Conservation (phyloP, 1,140 invertebrate species). For the Arion vulgaris region DNA sequence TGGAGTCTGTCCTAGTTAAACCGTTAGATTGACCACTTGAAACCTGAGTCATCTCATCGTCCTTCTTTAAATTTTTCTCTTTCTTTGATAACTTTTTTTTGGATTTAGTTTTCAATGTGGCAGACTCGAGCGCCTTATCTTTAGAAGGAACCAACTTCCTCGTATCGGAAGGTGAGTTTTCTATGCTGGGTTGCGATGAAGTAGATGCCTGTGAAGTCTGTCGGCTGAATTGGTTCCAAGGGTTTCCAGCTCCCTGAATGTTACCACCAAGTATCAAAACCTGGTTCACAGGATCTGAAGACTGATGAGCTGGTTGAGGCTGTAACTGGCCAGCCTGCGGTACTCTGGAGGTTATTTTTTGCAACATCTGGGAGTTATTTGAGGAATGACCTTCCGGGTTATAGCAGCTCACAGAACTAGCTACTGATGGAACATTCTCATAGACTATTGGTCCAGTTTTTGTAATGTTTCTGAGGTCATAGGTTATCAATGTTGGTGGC, state of each 20-base stretch:
- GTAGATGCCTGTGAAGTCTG: conserved; percentile 11
- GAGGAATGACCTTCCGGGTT: neutral
- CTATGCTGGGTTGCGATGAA: conserved; percentile 7
- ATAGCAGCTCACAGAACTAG: neutral
- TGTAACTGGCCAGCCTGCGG: neutral
- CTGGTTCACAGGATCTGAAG: neutral
- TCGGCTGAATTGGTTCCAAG: neutral
- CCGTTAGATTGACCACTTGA: neutral
- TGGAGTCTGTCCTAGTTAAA: conserved; percentile 24
- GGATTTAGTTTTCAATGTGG: neutral
- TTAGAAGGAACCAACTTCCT: neutral
- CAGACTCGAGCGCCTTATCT: neutral
- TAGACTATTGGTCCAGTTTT: neutral
- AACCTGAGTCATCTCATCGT: neutral
- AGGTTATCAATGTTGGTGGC: neutral
- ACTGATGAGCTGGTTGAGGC: neutral
- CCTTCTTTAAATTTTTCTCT: conserved; percentile 28
- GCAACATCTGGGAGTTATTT: neutral
- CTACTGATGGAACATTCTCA: neutral
- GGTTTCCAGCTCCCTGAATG: neutral
- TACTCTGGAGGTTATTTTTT: neutral
- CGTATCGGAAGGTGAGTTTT: neutral
- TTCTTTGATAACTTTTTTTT: conserved; percentile 39
- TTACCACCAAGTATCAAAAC: neutral
- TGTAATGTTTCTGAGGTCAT: neutral